Conservation (phyloP, 2,113 vertebrate genomes). For the Microtus oregoni region DNA sequence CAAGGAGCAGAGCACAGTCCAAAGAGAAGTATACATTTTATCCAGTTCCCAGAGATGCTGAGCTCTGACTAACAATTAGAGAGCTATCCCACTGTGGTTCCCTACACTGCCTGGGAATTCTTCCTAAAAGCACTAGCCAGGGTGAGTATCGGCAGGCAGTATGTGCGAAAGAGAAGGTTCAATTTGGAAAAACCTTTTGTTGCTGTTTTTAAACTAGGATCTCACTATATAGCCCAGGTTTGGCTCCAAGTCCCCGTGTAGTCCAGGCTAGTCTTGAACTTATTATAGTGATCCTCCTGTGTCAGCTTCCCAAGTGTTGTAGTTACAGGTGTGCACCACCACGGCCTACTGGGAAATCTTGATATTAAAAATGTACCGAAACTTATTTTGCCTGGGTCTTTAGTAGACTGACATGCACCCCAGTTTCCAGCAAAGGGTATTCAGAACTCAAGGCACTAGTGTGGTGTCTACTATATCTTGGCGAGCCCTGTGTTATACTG, state of each 20-base stretch:
- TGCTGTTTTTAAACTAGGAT: not conserved
- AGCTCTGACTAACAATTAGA: not conserved
- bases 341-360: not conserved
- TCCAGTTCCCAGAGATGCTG: not conserved
- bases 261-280: not conserved
- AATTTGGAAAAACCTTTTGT: not conserved
- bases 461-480: not conserved
- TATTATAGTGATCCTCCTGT: not conserved
- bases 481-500: not conserved
- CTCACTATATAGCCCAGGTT: not conserved
- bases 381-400: not conserved
- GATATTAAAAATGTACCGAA: not conserved
- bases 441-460: not conserved
- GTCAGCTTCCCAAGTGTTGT: not conserved
- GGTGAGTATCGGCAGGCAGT: not conserved
- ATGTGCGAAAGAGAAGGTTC: not conserved
- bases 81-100: not conserved
- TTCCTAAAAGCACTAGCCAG: not conserved
- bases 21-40: not conserved
- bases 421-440: not conserved
- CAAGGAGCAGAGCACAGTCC: not conserved
- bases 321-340: not conserved
- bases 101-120: not conserved
- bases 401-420: not conserved
- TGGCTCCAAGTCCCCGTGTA: not conserved